These are phyloP conservation scores for Geotrypetes seraphini DNA, from an alignment of 2,797 vertebrate genomes.

Conservation along the genomic window DNA sequence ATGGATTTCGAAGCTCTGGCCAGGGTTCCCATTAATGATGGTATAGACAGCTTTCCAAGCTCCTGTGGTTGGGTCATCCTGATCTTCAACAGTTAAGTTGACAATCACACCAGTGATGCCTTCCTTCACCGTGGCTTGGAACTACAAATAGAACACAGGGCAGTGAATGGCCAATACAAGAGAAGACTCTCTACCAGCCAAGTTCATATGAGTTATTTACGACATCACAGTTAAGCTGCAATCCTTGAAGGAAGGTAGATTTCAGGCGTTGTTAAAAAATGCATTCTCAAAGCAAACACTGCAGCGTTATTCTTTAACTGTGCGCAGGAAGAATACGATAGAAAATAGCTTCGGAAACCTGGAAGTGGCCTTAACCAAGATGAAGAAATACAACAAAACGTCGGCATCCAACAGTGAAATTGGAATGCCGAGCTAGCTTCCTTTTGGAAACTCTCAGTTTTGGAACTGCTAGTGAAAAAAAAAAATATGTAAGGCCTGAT, in stretches of 20 bases:
- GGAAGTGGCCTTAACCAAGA: not conserved
- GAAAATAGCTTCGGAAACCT: constrained; percentile 21
- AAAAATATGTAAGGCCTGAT: no score
- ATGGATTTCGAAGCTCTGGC: constrained; percentile 83
- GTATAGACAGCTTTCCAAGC: constrained; percentile 86
- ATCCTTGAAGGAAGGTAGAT: not conserved
- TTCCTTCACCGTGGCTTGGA: constrained; percentile 83
- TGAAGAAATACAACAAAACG: no score
- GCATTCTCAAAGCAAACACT: constrained; percentile 13
- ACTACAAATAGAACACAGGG: constrained; percentile 48
- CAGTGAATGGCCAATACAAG: not conserved
- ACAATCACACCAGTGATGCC: constrained; percentile 81
- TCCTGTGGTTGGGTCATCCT: constrained; percentile 79
- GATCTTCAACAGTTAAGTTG: constrained; percentile 85
- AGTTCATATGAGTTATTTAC: constrained; percentile 22
- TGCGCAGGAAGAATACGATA: constrained; percentile 14
- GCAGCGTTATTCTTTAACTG: constrained; percentile 11
- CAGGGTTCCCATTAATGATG: constrained; percentile 84
- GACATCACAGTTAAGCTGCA: constrained; percentile 7
- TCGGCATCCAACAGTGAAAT: no score
- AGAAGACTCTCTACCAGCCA: not conserved
- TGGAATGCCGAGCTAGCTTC: no score
- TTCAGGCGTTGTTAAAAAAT: constrained; percentile 16
- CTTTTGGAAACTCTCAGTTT: no score
- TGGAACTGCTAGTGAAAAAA: no score